Percentiles rank a stretch among this genome's conserved stretches.
Evolutionary conservation across 2,113 vertebrate genomes (phyloP).

Genomic region (Nasalis larvatus): DNA sequence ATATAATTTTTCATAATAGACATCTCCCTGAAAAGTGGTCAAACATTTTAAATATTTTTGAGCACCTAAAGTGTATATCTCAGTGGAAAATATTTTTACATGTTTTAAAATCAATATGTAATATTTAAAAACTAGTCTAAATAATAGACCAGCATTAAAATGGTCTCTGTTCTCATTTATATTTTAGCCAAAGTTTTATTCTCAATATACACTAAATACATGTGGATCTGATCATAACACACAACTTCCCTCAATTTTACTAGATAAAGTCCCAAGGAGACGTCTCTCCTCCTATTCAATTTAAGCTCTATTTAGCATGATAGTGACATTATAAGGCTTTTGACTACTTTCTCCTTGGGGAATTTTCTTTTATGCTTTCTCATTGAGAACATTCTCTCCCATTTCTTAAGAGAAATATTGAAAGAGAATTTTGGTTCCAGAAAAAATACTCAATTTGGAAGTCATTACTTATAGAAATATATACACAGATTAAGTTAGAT

Average conservation of each 20-base stretch:
- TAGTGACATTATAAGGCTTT: conserved; percentile 35
- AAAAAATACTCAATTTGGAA: background rate
- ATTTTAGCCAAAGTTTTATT: background rate
- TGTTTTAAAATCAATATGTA: background rate
- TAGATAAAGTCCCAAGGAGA: background rate
- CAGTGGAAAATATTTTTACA: background rate
- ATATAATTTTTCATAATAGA: background rate
- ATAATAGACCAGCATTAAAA: conserved; percentile 15
- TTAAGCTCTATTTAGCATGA: conserved; percentile 13
- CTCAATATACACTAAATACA: conserved; percentile 13
- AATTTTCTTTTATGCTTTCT: conserved; percentile 23
- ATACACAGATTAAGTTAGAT: background rate
- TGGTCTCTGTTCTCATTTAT: background rate
- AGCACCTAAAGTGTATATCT: background rate
- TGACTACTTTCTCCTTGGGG: background rate
- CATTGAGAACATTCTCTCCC: background rate
- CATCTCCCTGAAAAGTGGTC: background rate
- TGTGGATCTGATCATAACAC: conserved; percentile 8
- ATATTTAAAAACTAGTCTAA: background rate
- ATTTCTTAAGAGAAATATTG: conserved; percentile 26
- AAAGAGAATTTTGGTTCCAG: background rate
- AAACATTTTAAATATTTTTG: background rate
- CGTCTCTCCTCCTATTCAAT: background rate
- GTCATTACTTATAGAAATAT: background rate
- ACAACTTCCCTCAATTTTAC: conserved; percentile 42